Conservation (phyloP, 2,797 vertebrate genomes). For the Meriones psammophilus region DNA sequence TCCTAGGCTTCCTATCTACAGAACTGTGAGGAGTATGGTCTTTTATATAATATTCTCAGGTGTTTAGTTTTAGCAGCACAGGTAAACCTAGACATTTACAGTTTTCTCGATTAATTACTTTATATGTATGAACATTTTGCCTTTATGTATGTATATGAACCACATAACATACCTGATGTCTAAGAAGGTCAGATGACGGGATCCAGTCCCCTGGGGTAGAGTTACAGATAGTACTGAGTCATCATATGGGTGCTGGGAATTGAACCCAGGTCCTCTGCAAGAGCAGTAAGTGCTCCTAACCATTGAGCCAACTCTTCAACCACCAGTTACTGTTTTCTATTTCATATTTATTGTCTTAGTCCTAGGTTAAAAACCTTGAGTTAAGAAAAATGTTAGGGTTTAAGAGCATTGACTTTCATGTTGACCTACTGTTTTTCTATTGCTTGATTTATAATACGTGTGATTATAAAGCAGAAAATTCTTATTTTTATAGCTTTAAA, state of each 20-base stretch:
- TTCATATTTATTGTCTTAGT: slow-evolving; percentile 43
- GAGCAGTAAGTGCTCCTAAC: not conserved
- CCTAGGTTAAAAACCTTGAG: slow-evolving; percentile 41
- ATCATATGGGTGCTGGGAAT: not conserved
- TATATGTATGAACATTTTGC: not conserved
- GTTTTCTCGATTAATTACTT: not conserved
- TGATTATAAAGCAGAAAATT: slow-evolving; percentile 26
- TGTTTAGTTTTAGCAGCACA: not conserved
- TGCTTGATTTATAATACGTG: not conserved
- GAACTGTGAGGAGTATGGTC: not conserved
- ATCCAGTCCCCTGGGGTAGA: not conserved
- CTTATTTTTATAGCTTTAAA: not conserved
- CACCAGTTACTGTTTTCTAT: slow-evolving; percentile 7
- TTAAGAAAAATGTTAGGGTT: slow-evolving; percentile 23
- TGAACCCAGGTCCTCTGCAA: not conserved
- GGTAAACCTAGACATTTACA: not conserved
- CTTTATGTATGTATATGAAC: not conserved
- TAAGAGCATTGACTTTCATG: slow-evolving; percentile 29
- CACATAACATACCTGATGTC: not conserved
- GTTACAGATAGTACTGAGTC: not conserved
- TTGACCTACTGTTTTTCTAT: slow-evolving; percentile 18
- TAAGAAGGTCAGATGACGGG: not conserved
- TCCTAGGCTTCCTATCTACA: not conserved
- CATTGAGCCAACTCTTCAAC: not conserved
- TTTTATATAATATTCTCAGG: not conserved